Percentiles rank a stretch among this genome's conserved stretches.
Conservation (phyloP, 2,113 vertebrate species). For the Sigmodon hispidus region DNA sequence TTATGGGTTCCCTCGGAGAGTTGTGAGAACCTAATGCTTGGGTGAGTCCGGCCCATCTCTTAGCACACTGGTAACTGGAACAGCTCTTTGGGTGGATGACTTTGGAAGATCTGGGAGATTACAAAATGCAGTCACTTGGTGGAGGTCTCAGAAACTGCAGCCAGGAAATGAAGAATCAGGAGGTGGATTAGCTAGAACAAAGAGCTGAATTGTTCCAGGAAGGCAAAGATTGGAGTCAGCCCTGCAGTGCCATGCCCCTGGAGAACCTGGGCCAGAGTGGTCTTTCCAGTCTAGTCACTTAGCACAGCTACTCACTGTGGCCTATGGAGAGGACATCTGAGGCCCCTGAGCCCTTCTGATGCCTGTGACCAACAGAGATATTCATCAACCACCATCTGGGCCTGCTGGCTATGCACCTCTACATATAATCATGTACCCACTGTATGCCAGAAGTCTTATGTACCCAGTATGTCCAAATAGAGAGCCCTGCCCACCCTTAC, state of each 20-base stretch:
- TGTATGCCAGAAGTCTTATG: not conserved
- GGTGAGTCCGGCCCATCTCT: not conserved
- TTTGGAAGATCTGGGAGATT: conserved; percentile 62
- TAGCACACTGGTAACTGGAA: not conserved
- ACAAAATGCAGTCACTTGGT: conserved; percentile 57
- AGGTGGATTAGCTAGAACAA: conserved; percentile 12
- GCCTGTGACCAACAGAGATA: not conserved
- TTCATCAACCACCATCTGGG: not conserved
- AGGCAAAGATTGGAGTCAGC: not conserved
- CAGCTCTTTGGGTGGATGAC: conserved; percentile 27
- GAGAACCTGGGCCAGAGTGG: not conserved
- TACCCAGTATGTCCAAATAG: not conserved
- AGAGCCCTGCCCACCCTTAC: not conserved
- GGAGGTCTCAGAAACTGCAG: conserved; percentile 69
- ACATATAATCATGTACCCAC: not conserved
- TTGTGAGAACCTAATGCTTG: not conserved
- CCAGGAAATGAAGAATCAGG: conserved; percentile 59
- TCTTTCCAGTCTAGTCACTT: not conserved
- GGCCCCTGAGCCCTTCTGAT: not conserved
- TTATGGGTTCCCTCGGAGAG: not conserved
- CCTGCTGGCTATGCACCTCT: accelerated
- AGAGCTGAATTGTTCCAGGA: not conserved
- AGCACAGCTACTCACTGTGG: not conserved
- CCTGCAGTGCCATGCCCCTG: not conserved
- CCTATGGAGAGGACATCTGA: not conserved